Evolutionary conservation across 2,113 vertebrate species (phyloP), one percentile per base, ranked within the genome.

Genomic region (Muscicapa adusta): DNA sequence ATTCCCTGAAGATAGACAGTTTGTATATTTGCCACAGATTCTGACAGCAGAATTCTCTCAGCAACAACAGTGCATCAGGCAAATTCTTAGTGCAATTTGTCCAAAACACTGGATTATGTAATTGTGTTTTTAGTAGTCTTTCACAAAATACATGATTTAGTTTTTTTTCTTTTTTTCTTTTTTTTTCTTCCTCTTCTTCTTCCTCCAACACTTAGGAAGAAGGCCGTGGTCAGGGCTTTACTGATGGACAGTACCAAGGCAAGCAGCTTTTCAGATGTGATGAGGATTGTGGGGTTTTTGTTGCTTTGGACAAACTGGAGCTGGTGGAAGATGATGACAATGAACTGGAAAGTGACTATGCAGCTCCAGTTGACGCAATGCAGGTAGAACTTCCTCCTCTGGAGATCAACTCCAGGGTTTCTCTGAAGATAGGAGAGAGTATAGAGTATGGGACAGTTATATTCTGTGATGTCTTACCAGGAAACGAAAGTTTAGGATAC

Each of bases 241-340:
- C 99, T 6, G 99, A 99, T 95, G 99, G 99, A 57, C 98, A 99
- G 18, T 99, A 99, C 97, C 99, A 99, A 97, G 99, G 99, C 89
- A 99, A 99, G 68, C 99, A 99, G 90, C 98, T 99, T 60, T 99
- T 99, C 96, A 98, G 99, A 94, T 99, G 99, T 26, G 99, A 99
- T 97, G 99, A 99, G 22, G 99, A 99, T 82, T 99, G 99, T 54
- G 99, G 99, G 5, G 99, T 99, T 74, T 99, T 99, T 40, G 99
- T 99, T 94, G 99, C 99, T 29, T 96, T 99, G 96, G 99, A 99
- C 98, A 99, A 99, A 96, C 98, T 99, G 68, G 99, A 99, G 95
- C 97, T 99, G 78, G 97, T 99, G 93, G 99, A 99, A 96, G 98
- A 98, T 43, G 98, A 98, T 82, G 98, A 98, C 84, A 96, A 96